Evolutionary conservation across 2,888 invertebrate genomes (phyloP).

Genomic region (Ypsolopha scabrella): DNA sequence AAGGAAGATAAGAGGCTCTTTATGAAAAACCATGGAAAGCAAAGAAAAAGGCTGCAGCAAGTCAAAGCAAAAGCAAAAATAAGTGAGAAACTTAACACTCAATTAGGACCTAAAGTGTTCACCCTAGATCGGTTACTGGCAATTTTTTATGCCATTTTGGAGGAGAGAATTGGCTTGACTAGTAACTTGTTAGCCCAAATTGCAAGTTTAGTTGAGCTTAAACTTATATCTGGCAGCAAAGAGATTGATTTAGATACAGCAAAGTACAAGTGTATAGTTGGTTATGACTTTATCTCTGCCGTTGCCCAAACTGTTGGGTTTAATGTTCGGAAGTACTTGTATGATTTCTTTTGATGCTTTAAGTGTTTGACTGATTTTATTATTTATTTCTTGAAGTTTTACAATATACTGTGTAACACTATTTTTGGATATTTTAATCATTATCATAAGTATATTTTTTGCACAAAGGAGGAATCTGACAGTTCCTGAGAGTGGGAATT

Average conservation of each 20-base stretch:
- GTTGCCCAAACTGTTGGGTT: conserved; percentile 84
- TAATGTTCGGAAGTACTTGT: conserved; percentile 81
- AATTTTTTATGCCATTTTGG: conserved; percentile 90
- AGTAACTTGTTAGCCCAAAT: conserved; percentile 90
- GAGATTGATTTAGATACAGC: conserved; percentile 82
- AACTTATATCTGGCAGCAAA: conserved; percentile 79
- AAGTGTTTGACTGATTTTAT: background rate
- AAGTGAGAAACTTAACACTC: conserved; percentile 70
- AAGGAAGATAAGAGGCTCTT: conserved; percentile 90
- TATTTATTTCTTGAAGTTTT: background rate
- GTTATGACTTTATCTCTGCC: conserved; percentile 82
- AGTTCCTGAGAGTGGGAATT: no score
- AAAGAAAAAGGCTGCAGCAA: conserved; percentile 73
- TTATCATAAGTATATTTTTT: no score
- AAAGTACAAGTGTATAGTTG: conserved; percentile 88
- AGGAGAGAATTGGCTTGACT: conserved; percentile 86
- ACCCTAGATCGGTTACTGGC: conserved; percentile 85
- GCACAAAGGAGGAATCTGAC: no score
- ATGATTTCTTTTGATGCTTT: conserved; percentile 68
- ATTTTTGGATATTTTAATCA: no score
- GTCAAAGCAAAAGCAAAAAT: conserved; percentile 72
- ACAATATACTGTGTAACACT: no score
- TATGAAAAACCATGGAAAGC: conserved; percentile 82
- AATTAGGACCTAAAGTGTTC: conserved; percentile 87
- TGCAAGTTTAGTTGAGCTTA: conserved; percentile 86